Evolutionary conservation across 2,888 invertebrate genomes (phyloP), one percentile per base, ranked within the genome.

Genomic region (Unio pictorum): DNA sequence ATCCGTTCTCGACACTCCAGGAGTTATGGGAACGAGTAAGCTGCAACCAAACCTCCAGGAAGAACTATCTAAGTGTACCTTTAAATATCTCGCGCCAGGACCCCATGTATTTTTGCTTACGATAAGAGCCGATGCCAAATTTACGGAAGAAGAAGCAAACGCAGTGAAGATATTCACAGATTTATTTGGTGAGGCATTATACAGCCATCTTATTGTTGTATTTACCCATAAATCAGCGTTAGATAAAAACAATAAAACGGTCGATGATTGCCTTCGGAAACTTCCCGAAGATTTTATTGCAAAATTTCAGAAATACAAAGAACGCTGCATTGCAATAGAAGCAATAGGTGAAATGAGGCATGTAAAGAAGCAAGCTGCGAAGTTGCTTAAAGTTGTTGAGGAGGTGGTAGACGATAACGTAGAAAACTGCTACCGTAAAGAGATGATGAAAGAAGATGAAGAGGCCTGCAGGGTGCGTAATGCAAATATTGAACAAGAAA

Each of bases 151-250:
- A 23, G 64, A 64, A 8, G 64, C 56, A 28, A 56, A 64, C 4
- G 64, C 64, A 28, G 55, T 64, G n/a, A 64, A 55, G 6, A 26
- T 6, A 20, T 20, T 64, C 5, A 56, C 30, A 20, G 23, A 55
- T 7, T 11, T 30, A 3, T 64, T 64, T 64, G 64, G 64, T n/a
- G 56, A 64, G 30, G 64, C 55, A n/a, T n/a, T 64, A 55, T 64
- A 18, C 45, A 55, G n/a, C 7, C 20, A 28, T 64, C 55, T 64
- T 28, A 55, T 64, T 28, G 56, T 64, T 23, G 64, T 64, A n/a
- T 64, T 56, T 28, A 64, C 64, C 26, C 55, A 56, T 28, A 30
- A 30, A 8, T 23, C 23, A n/a, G 55, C 17, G 20, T 56, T 64
- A 15, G 17, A 23, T 18, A 55, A 23, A 30, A 23, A 55, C 4